Base-by-base conservation (phyloP, 2,113 vertebrate species). In the Melanotaenia duboulayi region DNA sequence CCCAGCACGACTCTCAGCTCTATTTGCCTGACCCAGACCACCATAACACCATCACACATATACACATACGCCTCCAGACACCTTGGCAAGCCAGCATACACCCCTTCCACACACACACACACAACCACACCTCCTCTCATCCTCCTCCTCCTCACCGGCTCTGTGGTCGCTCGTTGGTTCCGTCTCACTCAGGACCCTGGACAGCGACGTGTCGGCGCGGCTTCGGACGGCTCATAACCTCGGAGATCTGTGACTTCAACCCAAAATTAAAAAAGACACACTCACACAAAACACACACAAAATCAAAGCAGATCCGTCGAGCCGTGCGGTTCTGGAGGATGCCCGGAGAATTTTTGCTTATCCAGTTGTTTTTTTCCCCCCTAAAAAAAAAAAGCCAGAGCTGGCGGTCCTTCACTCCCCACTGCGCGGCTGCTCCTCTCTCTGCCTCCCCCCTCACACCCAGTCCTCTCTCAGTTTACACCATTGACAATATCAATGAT, bases 141-240 rank as follows among this genome's bases (percentile, higher is more conserved):
- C 70, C 81, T 35, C 84, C 32, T 16, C 0, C 42, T 32, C 50
- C 56, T 67, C 69, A 92, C 94, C 92, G 91, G 93, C 88, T 81
- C 85, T 84, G 69, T 75, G 87, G 73, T 87, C 70, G 89, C 87
- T 71, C 50, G 90, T 77, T 78, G 86, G 85, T 85, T 91, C 63
- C 4, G 71, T 65, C 87, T 93, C 93, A 94, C 91, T 90, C 90
- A 88, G 92, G 90, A 92, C 90, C 92, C 91, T 87, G 93, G 94
- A 94, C 82, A 92, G 90, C 92, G 90, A 83, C 91, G 93, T 91
- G 94, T 93, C 92, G 87, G 85, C 88, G 94, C 92, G 91, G 92
- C 95, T 95, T 92, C 81, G 85, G 90, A 89, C 90, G 87, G 90
- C 75, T 90, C 93, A 93, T 93, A 68, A 73, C 89, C 89, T 78